phyloP scores from a whole-genome alignment of 2,888 invertebrate species.

The Pristionchus fissidentatus region DNA sequence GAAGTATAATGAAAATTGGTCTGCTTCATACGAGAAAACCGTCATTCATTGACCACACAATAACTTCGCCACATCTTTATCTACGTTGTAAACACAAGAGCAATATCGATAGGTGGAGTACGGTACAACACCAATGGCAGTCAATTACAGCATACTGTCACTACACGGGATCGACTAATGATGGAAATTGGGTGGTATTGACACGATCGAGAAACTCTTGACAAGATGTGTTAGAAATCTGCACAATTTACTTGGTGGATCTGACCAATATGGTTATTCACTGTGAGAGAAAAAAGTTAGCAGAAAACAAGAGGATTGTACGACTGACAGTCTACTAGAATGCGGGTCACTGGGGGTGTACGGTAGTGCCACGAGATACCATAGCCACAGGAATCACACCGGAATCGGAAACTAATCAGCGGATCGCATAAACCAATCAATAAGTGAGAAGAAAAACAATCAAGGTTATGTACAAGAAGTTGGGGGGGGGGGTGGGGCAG shows the following conservation, averaged over 20 bases:
- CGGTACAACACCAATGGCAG: slow-evolving; percentile 1
- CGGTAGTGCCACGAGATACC: slow-evolving; percentile 30
- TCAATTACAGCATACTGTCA: not conserved
- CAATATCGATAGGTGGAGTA: not conserved
- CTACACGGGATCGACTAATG: not conserved
- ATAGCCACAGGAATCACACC: not conserved
- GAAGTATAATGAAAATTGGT: too few species aligned
- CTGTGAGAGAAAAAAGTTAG: slow-evolving; percentile 37
- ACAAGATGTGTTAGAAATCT: not conserved
- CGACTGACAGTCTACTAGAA: not conserved
- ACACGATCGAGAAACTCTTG: not conserved
- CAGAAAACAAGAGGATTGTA: slow-evolving; percentile 3
- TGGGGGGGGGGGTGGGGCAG: not conserved
- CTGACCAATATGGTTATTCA: slow-evolving; percentile 39
- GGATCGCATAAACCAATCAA: slow-evolving; percentile 21
- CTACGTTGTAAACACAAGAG: slow-evolving; percentile 21
- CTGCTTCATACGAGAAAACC: too few species aligned
- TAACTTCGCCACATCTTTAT: slow-evolving; percentile 38
- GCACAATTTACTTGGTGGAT: slow-evolving; percentile 41
- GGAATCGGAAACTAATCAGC: slow-evolving; percentile 9
- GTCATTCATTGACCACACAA: too few species aligned
- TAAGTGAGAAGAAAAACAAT: slow-evolving; percentile 24
- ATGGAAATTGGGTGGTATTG: not conserved
- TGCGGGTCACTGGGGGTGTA: not conserved
- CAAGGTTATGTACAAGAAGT: slow-evolving; percentile 35